Evolutionary conservation across 2,797 vertebrate species (phyloP), one percentile per base, ranked within the genome.

Genomic region (Silurus lanzhouensis): DNA sequence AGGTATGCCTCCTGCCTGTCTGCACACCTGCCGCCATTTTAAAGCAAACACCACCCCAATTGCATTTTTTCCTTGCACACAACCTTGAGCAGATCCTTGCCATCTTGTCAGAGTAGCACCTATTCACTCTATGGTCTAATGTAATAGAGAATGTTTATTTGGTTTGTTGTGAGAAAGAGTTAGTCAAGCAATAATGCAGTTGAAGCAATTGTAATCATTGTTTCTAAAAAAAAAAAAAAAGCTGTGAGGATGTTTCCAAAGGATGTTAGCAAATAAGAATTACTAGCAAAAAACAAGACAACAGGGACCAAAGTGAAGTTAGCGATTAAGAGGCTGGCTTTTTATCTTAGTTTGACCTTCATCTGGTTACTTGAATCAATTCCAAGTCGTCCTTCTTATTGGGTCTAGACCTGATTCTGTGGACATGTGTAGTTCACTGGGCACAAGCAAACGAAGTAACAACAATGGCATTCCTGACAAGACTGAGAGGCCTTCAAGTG

Each of bases 361-460:
- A 82, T 64, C 55, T 74, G 61, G 7, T 44, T 15, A 19, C 25
- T 25, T 6, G 1, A 9, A 27, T 25, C 15, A 8, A 58, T n/a
- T 76, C 57, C 15, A 13, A 82, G 44, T 7, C 78, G n/a, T 68
- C 48, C 48, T 72, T 27, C 64, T 63, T 85, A 83, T 87, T 81
- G 87, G 87, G 84, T 88, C 88, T 77, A 77, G 55, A 68, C 71
- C 87, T 84, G 80, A 82, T 15, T 63, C 79, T 46, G 84, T 74
- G 58, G 88, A 87, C 57, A 82, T 87, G 76, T 87, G 89, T 88
- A 88, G 85, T 88, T 88, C 85, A 86, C 87, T 88, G 87, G 88
- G 84, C 89, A 85, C 89, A 86, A 87, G 81, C 68, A 83, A 82
- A 82, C 76, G 74, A 84, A 84, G 85, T 89, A 89, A 90, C 87